A percentile compares a stretch with the other conserved stretches of the same genome.
phyloP scores from a whole-genome alignment of 1,140 invertebrate genomes.

The Euschistus heros region DNA sequence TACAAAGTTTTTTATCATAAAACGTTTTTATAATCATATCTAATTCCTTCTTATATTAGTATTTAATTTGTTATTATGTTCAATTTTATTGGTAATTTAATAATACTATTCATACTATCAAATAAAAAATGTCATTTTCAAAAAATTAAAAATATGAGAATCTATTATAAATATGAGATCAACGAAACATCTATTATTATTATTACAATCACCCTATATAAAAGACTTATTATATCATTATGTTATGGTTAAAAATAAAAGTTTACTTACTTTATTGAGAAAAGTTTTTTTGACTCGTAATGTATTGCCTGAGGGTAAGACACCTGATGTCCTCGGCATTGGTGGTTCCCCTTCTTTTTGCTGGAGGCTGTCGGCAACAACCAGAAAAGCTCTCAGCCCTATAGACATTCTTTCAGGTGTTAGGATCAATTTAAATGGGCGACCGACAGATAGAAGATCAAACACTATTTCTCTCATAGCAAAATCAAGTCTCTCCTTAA shows the following conservation, averaged over 20 bases:
- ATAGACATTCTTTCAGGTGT: constrained; percentile 99
- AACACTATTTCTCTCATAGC: constrained; percentile 99
- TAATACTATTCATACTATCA: too few relatives aligned
- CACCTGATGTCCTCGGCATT: constrained; percentile 90
- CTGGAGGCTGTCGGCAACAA: constrained; percentile 95
- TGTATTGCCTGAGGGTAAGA: constrained; percentile 89
- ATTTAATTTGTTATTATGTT: too few relatives aligned
- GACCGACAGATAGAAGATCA: constrained; percentile 88
- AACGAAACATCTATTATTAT: too few relatives aligned
- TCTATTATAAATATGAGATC: too few relatives aligned
- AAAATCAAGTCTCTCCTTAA: constrained; percentile 82
- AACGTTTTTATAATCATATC: too few relatives aligned
- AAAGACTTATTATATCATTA: too few relatives aligned
- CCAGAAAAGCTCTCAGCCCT: constrained; percentile 89
- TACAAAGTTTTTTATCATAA: too few relatives aligned
- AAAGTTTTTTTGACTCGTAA: constrained; percentile 93
- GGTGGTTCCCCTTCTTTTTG: constrained; percentile 97
- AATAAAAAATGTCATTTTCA: too few relatives aligned
- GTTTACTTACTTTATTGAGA: constrained; percentile 60
- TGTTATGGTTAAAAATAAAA: not conserved
- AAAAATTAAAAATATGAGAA: too few relatives aligned
- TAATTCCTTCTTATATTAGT: too few relatives aligned
- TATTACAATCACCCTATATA: too few relatives aligned
- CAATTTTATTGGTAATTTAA: too few relatives aligned
- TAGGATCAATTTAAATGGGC: constrained; percentile 87